Conservation (phyloP, 2,797 vertebrate genomes). For the Muscicapa striata region DNA sequence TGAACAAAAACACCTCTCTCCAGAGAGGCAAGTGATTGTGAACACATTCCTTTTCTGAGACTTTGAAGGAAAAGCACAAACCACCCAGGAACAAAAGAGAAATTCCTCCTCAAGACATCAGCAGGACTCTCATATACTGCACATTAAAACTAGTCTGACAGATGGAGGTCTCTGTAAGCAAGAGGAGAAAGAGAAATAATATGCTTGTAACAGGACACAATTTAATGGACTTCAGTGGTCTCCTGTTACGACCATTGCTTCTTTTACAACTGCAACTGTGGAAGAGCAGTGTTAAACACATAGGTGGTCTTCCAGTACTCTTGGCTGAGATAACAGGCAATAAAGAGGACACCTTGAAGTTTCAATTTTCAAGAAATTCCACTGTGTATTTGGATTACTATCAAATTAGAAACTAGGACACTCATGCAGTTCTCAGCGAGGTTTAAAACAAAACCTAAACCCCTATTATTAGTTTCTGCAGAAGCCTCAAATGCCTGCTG, state of each 20-base stretch:
- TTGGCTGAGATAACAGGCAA: slow-evolving; percentile 48
- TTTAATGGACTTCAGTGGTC: slow-evolving; percentile 19
- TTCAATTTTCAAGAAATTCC: slow-evolving; percentile 64
- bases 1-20: not conserved
- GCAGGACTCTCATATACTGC: not conserved
- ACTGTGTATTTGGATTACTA: slow-evolving; percentile 56
- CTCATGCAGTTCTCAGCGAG: slow-evolving; percentile 16
- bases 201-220: not conserved
- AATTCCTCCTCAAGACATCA: slow-evolving; percentile 31
- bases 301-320: slow-evolving; percentile 40
- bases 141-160: slow-evolving; percentile 24
- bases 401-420: slow-evolving; percentile 60
- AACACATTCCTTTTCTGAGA: not conserved
- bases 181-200: slow-evolving; percentile 42
- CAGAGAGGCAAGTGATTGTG: not conserved
- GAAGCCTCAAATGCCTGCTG: slow-evolving; percentile 35
- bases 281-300: slow-evolving; percentile 28
- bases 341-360: slow-evolving; percentile 54
- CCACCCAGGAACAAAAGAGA: slow-evolving; percentile 26
- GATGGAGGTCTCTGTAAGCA: slow-evolving; percentile 47
- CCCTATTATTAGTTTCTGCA: slow-evolving; percentile 49
- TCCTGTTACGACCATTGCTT: not conserved
- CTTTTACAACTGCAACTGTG: not conserved
- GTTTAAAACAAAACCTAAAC: slow-evolving; percentile 42
- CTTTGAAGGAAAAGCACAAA: slow-evolving; percentile 33